Base-by-base conservation (phyloP, 2,797 vertebrate species). In the Vireo griseus region DNA sequence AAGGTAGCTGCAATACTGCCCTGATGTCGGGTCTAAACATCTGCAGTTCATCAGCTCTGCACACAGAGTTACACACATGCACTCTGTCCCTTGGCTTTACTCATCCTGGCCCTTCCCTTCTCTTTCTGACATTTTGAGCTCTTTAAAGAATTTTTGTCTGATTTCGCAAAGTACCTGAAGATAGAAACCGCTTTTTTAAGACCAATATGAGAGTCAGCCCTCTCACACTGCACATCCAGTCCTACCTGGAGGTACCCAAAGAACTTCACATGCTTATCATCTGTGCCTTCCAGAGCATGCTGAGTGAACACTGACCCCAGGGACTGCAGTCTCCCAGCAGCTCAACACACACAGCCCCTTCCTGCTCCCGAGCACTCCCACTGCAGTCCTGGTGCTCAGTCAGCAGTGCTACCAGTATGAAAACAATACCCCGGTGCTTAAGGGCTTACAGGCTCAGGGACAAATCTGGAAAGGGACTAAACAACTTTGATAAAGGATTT, bases 201-300 rank as follows among this genome's bases (percentile, higher is more conserved):
- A 45, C 9, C 0, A 1, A 5, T 18, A 20, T 5, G 17, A 16
- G 13, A 42, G 31, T 28, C 42, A 29, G 25, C 4, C 44, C 15
- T 21, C 50, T n/a, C 47, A 54, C 33, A 69, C 5, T 21, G 29
- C 48, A 39, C 25, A 21, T 18, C 48, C 44, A 24, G 39, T 31
- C 39, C 44, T 40, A 21, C 26, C 21, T 40, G 35, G 39, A 69
- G 39, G 10, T 48, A 45, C 26, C 39, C 13, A 21, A 76, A 79
- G 31, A 19, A 37, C 24, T 45, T 62, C 16, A 42, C n/a, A 4
- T 37, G 58, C 5, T 42, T 51, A 37, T 28, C 11, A 73, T 13
- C 51, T 58, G n/a, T 82, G n/a, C 55, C 37, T 71, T 40, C 48
- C 10, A 31, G 42, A 67, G 37, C 7, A 20, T 2, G 10, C 8